These are phyloP conservation scores for Peromyscus attwateri DNA, from an alignment of 2,797 vertebrate genomes.

Conservation along the genomic window DNA sequence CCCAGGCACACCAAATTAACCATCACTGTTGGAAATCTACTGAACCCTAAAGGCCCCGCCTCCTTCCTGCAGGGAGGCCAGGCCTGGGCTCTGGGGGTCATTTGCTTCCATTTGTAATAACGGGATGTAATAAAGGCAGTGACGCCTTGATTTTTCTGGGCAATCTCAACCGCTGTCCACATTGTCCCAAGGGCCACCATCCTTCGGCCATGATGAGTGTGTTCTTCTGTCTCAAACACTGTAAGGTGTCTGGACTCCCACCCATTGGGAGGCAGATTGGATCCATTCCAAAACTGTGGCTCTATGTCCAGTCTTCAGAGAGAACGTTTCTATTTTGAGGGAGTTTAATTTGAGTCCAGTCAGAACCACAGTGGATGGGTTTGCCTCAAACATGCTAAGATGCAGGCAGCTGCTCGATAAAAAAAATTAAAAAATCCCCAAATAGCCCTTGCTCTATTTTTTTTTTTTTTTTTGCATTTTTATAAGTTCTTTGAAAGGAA, in stretches of 20 bases:
- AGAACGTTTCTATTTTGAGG: slow-evolving; percentile 85
- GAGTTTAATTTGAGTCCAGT: slow-evolving; percentile 69
- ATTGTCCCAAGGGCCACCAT: slow-evolving; percentile 79
- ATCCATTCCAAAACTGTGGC: slow-evolving; percentile 85
- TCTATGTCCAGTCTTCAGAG: slow-evolving; percentile 84
- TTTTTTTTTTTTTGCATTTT: slow-evolving; percentile 63
- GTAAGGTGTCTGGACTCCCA: slow-evolving; percentile 79
- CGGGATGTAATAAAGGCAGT: slow-evolving; percentile 57
- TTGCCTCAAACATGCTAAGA: slow-evolving; percentile 64
- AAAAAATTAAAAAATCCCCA: slow-evolving; percentile 61
- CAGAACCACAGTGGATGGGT: slow-evolving; percentile 38
- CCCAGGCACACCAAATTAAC: fast-evolving
- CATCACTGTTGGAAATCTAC: not conserved
- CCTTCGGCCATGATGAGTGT: slow-evolving; percentile 80
- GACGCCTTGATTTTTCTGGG: slow-evolving; percentile 79
- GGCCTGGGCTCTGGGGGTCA: not conserved
- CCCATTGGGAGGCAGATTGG: slow-evolving; percentile 81
- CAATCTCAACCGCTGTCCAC: slow-evolving; percentile 78
- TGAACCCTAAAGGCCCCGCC: not conserved
- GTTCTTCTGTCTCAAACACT: slow-evolving; percentile 82
- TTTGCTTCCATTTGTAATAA: not conserved
- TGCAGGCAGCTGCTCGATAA: slow-evolving; percentile 48
- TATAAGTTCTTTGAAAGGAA: slow-evolving; percentile 70
- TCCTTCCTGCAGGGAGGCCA: not conserved
- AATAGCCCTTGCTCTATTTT: slow-evolving; percentile 65